Conservation (phyloP, 2,797 vertebrate genomes). For the Leptatherina wallacei region DNA sequence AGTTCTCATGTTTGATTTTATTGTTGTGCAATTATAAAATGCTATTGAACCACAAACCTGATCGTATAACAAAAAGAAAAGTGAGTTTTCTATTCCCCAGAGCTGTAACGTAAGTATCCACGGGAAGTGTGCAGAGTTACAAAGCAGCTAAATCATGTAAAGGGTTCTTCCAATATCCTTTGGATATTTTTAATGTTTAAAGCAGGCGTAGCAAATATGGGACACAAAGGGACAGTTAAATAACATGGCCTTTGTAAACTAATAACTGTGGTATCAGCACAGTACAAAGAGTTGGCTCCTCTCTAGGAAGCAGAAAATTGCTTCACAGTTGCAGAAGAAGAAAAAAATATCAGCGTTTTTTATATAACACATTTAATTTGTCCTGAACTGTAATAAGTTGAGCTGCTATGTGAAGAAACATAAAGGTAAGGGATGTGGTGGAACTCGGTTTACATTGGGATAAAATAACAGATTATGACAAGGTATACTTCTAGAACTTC, state of each 20-base stretch:
- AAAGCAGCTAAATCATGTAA: background rate
- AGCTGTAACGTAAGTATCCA: background rate
- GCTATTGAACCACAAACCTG: too few relatives aligned
- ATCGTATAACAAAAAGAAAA: too few relatives aligned
- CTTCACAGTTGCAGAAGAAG: background rate
- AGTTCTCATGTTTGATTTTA: too few relatives aligned
- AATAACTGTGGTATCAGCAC: conserved; percentile 5
- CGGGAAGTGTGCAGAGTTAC: background rate
- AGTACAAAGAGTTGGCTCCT: background rate
- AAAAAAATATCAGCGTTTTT: background rate
- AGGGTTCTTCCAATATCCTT: background rate
- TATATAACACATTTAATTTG: conserved; percentile 2
- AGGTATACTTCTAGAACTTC: background rate
- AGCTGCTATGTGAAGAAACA: background rate
- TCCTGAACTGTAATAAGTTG: background rate
- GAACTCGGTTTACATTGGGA: background rate
- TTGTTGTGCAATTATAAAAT: too few relatives aligned
- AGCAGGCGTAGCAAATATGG: background rate
- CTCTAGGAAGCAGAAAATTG: conserved; percentile 7
- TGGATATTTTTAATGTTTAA: background rate
- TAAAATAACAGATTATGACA: conserved; percentile 2
- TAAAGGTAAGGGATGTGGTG: background rate
- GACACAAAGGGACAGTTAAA: background rate
- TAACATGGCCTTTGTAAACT: background rate
- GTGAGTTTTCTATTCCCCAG: background rate